Evolutionary conservation across 2,888 invertebrate species (phyloP), one percentile per base, ranked within the genome.

Genomic region (Conchocele bisecta): DNA sequence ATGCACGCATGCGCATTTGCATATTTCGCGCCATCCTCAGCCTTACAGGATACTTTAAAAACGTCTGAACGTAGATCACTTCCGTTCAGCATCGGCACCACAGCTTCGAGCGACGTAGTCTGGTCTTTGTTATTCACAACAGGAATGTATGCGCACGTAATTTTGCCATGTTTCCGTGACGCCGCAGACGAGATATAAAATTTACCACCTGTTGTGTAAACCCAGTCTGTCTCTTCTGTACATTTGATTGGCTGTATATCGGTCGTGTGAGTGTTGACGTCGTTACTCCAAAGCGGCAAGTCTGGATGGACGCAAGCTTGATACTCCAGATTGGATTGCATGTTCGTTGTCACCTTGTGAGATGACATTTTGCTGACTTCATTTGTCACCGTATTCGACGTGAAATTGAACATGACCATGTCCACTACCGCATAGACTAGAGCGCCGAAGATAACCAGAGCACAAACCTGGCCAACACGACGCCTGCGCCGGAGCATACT

Each of bases 191-290:
- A 92, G 63, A 94, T 93, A 51, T 88, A 89, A 67, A 94, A 93
- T 24, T 84, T 89, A 88, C 93, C 93, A 88, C 95, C 95, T 88
- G 93, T 93, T 81, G 95, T 95, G 82, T 92, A 93, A 1, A 96
- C 95, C 97, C 97, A 97, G 88, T 96, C 95, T 33, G 88, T 82
- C 39, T 91, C 93, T 1, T 48, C n/a, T 7, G 11, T 13, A 22
- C 48, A 51, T 20, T 28, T 29, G 11, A 51, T 29, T 13, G 29
- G 29, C 26, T 13, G 31, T 7, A 29, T 4, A 20, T 46, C 26
- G 11, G 24, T 5, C 17, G 26, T 13, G 22, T 46, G 26, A 13
- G 22, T 5, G 24, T 9, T 20, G 24, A 46, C 26, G n/a, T 46
- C 26, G 5, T 24, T 24, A 15, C 26, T 46, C 24, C 28, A 7